Conservation (phyloP, 2,888 invertebrate species). For the Drosophila kanekoi region DNA sequence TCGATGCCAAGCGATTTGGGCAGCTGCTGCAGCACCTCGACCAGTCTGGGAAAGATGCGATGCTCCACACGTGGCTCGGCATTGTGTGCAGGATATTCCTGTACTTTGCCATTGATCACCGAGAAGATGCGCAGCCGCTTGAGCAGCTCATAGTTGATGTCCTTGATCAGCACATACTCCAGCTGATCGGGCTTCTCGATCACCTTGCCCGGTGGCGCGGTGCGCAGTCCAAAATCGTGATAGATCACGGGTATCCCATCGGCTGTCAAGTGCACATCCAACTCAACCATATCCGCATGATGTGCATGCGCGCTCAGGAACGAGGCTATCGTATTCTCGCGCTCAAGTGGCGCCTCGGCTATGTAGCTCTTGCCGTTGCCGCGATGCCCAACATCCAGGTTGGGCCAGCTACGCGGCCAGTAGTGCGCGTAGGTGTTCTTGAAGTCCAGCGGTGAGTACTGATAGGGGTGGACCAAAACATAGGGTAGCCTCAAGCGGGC, state of each 20-base stretch:
- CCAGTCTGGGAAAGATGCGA: conserved; percentile 96
- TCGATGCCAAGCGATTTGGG: conserved; percentile 97
- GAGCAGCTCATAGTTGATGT: conserved; percentile 95
- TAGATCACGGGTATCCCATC: conserved; percentile 97
- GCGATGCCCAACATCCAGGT: conserved; percentile 97
- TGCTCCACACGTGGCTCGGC: conserved; percentile 92
- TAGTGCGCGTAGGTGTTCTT: conserved; percentile 92
- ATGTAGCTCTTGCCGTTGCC: conserved; percentile 96
- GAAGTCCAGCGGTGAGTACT: conserved; percentile 88
- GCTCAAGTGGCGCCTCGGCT: conserved; percentile 88
- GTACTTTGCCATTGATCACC: conserved; percentile 89
- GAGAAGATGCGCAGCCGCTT: conserved; percentile 95
- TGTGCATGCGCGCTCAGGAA: conserved; percentile 94
- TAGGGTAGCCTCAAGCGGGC: conserved; percentile 90
- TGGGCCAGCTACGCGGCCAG: conserved; percentile 94
- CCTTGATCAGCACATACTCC: conserved; percentile 96
- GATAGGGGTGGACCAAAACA: conserved; percentile 85
- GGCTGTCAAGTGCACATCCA: conserved; percentile 98
- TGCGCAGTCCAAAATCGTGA: conserved; percentile 94
- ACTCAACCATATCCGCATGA: conserved; percentile 98
- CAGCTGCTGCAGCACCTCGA: conserved; percentile 92
- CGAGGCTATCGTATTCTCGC: conserved; percentile 97
- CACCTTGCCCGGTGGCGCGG: conserved; percentile 88
- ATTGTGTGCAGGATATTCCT: conserved; percentile 89
- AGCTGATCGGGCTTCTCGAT: conserved; percentile 93